These are phyloP conservation scores for Nymphalis c-album DNA, from an alignment of 2,888 invertebrate species.

Conservation along the genomic window DNA sequence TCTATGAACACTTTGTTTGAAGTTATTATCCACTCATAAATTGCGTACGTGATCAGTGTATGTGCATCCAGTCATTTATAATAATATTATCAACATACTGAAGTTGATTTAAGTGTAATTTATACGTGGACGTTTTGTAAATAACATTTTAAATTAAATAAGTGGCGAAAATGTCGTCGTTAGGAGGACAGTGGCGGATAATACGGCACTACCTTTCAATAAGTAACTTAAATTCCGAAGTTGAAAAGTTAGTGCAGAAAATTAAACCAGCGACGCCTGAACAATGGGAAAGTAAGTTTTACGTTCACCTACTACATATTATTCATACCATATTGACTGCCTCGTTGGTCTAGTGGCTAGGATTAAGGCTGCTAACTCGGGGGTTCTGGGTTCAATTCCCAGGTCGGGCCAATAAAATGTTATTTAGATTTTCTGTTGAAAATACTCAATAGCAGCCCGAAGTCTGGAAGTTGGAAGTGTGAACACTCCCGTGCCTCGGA, in stretches of 20 bases:
- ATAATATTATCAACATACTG: conserved; percentile 9
- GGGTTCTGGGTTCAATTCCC: too few species aligned
- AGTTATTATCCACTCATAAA: conserved; percentile 22
- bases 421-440: too few species aligned
- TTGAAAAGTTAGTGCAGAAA: conserved; percentile 68
- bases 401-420: too few species aligned
- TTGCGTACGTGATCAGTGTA: conserved; percentile 39
- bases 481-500: too few species aligned
- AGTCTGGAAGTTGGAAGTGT: too few species aligned
- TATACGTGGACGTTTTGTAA: conserved; percentile 15
- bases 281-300: conserved; percentile 72
- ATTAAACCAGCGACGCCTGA: conserved; percentile 63
- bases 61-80: conserved; percentile 24
- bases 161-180: conserved; percentile 59
- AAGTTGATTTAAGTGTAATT: conserved; percentile 13
- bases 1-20: conserved; percentile 30
- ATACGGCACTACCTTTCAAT: conserved; percentile 70
- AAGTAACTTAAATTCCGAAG: conserved; percentile 62
- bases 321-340: not conserved
- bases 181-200: conserved; percentile 72
- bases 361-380: too few species aligned
- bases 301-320: not conserved
- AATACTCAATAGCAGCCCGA: too few species aligned
- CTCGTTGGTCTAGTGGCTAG: too few species aligned
- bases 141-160: conserved; percentile 1